phyloP scores from a whole-genome alignment of 2,888 invertebrate genomes.

The Eupithecia inturbata region DNA sequence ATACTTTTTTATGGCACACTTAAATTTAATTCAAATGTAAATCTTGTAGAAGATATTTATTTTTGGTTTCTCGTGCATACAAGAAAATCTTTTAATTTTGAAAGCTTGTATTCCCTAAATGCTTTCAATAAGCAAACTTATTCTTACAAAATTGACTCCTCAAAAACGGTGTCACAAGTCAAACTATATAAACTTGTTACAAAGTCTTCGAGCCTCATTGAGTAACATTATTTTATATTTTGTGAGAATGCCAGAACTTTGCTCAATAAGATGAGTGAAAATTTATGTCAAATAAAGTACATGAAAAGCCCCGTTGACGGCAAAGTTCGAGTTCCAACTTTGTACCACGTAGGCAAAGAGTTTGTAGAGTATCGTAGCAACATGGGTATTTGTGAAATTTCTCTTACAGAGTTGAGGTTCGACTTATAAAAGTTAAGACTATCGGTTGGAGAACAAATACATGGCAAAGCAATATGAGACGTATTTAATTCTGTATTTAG shows the following conservation, averaged over 20 bases:
- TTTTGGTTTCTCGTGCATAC: background rate
- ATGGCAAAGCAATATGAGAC: background rate
- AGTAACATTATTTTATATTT: conserved; percentile 45
- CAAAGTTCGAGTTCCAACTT: conserved; percentile 21
- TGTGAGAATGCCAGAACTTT: conserved; percentile 42
- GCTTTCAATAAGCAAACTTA: conserved; percentile 31
- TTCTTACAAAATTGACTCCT: conserved; percentile 18
- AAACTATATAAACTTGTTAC: conserved; percentile 33
- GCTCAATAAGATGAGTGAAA: conserved; percentile 39
- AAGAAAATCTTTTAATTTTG: background rate
- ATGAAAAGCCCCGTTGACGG: conserved; percentile 31
- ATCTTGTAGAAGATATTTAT: background rate
- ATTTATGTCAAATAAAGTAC: conserved; percentile 36
- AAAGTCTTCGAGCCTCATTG: conserved; percentile 36
- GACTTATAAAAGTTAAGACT: background rate
- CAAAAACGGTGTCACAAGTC: conserved; percentile 26
- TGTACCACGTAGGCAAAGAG: conserved; percentile 10
- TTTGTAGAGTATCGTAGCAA: conserved; percentile 12
- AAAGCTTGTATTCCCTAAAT: background rate
- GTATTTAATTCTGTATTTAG: background rate
- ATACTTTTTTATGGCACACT: background rate
- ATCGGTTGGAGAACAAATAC: background rate
- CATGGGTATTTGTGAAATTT: background rate
- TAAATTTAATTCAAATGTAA: background rate
- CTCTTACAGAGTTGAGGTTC: background rate